A percentile compares a stretch with the other conserved stretches of the same genome.
Evolutionary conservation across 2,888 invertebrate genomes (phyloP).

Genomic region (Tipula lateralis): DNA sequence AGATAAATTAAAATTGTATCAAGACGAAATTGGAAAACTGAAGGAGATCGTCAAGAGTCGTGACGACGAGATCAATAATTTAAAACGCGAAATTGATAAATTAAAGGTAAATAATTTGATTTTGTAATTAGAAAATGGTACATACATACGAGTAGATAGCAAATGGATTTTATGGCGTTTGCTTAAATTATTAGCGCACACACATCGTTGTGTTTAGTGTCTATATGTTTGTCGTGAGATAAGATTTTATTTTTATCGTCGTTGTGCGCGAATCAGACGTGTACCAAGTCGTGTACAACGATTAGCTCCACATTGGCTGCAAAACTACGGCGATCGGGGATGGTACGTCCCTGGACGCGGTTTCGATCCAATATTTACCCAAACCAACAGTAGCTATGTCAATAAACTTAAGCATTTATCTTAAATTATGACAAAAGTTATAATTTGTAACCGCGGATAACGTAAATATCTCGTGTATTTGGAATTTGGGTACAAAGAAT

Average conservation of each 20-base stretch:
- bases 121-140: slow-evolving; percentile 3
- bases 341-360: neutral
- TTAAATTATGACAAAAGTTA: neutral
- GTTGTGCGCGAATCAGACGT: neutral
- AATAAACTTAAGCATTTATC: neutral
- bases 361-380: neutral
- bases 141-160: neutral
- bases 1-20: slow-evolving; percentile 50
- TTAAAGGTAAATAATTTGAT: slow-evolving; percentile 52
- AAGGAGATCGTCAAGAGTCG: slow-evolving; percentile 53
- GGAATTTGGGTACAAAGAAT: neutral
- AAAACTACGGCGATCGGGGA: neutral
- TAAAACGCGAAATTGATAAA: slow-evolving; percentile 67
- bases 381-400: neutral
- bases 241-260: neutral
- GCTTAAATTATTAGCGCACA: neutral
- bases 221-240: slow-evolving; percentile 3
- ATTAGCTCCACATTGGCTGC: neutral
- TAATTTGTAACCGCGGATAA: neutral
- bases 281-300: neutral
- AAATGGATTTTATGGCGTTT: neutral
- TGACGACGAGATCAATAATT: slow-evolving; percentile 56
- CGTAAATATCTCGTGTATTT: neutral
- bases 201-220: neutral
- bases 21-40: slow-evolving; percentile 54